Percentiles rank a stretch among this genome's conserved stretches.
These are phyloP conservation scores for Dicyrtomina minuta DNA, from an alignment of 2,888 invertebrate genomes.

Conservation along the genomic window DNA sequence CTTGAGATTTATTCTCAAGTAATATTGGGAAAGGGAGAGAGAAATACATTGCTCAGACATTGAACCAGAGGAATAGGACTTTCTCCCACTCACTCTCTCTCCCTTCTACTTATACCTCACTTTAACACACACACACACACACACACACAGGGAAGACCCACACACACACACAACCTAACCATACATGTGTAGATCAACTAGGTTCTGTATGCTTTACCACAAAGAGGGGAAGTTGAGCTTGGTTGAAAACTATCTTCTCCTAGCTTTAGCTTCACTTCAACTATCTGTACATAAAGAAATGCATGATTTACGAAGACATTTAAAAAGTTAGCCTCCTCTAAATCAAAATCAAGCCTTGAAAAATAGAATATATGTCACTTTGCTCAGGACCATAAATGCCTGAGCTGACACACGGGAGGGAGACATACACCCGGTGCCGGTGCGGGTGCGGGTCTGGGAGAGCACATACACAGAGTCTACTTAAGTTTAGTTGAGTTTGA, in stretches of 20 bases:
- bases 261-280: not conserved
- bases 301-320: slow-evolving; percentile 29
- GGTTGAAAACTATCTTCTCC: not conserved
- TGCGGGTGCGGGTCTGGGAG: too few species aligned
- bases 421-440: too few species aligned
- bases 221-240: not conserved
- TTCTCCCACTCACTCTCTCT: too few species aligned
- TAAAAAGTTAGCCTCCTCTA: slow-evolving; percentile 23
- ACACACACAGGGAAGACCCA: not conserved
- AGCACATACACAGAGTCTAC: not conserved
- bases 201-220: not conserved
- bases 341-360: slow-evolving; percentile 30
- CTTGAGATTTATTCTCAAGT: slow-evolving; percentile 3
- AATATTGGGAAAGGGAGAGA: not conserved
- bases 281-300: slow-evolving; percentile 18
- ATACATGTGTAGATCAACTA: not conserved
- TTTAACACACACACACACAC: not conserved
- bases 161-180: not conserved
- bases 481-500: too few species aligned
- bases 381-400: slow-evolving; percentile 24
- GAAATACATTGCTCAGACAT: too few species aligned
- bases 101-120: not conserved
- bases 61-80: too few species aligned
- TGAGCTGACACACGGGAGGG: slow-evolving; percentile 20
- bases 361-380: slow-evolving; percentile 30